Percentiles rank a stretch among this genome's conserved stretches.
Evolutionary conservation across 2,797 vertebrate species (phyloP).

Genomic region (Petrocephalus sullivani): DNA sequence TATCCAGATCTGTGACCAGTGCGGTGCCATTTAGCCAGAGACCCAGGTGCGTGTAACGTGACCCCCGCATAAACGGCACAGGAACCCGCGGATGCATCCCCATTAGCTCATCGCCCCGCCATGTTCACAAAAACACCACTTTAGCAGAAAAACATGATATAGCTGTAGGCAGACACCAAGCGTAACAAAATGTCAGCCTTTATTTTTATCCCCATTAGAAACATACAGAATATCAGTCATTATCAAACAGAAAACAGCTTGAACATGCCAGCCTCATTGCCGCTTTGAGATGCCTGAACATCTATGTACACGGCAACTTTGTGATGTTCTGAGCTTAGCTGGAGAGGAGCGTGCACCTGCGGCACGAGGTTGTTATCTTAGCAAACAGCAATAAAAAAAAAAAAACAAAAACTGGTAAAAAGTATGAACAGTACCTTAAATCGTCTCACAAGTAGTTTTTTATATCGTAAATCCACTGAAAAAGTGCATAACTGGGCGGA

Average conservation of each 20-base stretch:
- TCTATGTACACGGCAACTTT: constrained; percentile 21
- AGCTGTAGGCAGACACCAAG: neutral
- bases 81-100: neutral
- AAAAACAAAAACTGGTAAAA: neutral
- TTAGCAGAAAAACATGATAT: neutral
- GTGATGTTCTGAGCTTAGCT: neutral
- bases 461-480: neutral
- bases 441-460: neutral
- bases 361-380: neutral
- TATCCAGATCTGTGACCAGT: neutral
- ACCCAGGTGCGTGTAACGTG: neutral
- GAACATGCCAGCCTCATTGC: constrained; percentile 27
- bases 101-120: neutral
- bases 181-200: constrained; percentile 40
- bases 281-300: constrained; percentile 27
- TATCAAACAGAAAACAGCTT: constrained; percentile 34
- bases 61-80: neutral
- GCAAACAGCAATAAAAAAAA: constrained; percentile 1
- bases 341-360: neutral
- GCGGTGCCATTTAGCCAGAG: neutral
- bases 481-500: constrained; percentile 22
- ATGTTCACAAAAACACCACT: neutral
- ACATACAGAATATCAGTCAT: constrained; percentile 48
- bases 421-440: neutral
- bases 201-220: constrained; percentile 56